Base-by-base conservation (phyloP, 2,113 vertebrate species). In the Chloropsis cyanopogon region DNA sequence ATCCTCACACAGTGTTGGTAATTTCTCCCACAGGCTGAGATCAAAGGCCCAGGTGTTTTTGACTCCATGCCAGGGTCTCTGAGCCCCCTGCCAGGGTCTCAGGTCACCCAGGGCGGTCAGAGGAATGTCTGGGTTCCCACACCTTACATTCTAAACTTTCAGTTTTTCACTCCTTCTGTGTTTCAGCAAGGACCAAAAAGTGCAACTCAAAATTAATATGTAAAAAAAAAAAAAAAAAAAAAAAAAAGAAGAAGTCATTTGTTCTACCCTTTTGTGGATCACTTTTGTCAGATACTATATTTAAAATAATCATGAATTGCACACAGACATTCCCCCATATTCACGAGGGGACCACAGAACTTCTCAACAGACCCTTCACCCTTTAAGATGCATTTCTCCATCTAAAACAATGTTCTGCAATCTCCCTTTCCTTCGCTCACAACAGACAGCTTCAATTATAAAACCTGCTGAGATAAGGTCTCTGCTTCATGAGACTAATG, bases 401-500 rank as follows among this genome's bases (percentile, higher is more conserved):
- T 24, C 50, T 56, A 56, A 91, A 63, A 29, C 29, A 52, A 49
- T 0, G 3, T 29, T 60, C 37, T 68, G 70, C 59, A 53, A 7
- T 72, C 81, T 76, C 61, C 54, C 37, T 64, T 68, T 63, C 64
- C 29, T 72, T 79, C 41, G 21, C 35, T 70, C 72, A 46, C 49
- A 82, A 23, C 49, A 63, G 69, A 50, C 33, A 93, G 37, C 54
- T 94, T 82, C 71, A 91, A 78, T 90, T 94, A 88, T 44, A 90
- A 91, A 95, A 92, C 39, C 46, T 88, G 66, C 77, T 92, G 91
- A 94, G 88, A 80, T 91, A 92, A 91, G 77, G 71, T 63, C 72
- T 89, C 59, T 73, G 56, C n/a, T 85, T 89, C 54, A 49, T 39
- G 54, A 76, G n/a, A 60, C 80, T 83, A 91, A 90, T 46, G 56